Percentiles rank a stretch among this genome's conserved stretches.
Conservation (phyloP, 2,888 invertebrate genomes). For the Hyalella azteca region DNA sequence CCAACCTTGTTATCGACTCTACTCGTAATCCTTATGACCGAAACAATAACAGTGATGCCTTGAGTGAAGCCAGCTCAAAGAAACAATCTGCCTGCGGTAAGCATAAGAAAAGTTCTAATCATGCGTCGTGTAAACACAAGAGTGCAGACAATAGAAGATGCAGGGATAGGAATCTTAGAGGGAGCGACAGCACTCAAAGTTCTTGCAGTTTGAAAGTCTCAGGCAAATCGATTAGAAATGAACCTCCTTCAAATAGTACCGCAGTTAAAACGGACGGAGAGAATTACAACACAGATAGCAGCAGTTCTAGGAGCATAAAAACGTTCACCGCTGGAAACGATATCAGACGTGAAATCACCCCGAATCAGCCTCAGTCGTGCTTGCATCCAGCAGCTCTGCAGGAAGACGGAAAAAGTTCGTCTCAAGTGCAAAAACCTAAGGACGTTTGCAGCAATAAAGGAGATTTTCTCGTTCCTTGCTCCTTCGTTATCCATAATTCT, state of each 20-base stretch:
- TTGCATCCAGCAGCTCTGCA: too few relatives aligned
- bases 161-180: neutral
- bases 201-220: neutral
- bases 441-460: too few relatives aligned
- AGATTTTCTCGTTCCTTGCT: too few relatives aligned
- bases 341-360: too few relatives aligned
- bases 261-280: neutral
- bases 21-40: too few relatives aligned
- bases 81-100: neutral
- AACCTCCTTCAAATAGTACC: neutral
- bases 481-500: too few relatives aligned
- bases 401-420: too few relatives aligned
- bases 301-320: conserved; percentile 17
- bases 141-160: neutral
- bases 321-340: too few relatives aligned
- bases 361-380: too few relatives aligned
- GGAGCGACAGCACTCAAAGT: neutral
- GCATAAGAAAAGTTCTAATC: neutral
- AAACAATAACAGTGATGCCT: neutral
- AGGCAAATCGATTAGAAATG: neutral
- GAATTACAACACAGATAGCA: neutral
- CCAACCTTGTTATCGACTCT: neutral
- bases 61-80: neutral
- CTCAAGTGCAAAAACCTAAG: too few relatives aligned
- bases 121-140: neutral